Evolutionary conservation across 2,888 invertebrate genomes (phyloP), one percentile per base, ranked within the genome.

Genomic region (Andrena marginata): DNA sequence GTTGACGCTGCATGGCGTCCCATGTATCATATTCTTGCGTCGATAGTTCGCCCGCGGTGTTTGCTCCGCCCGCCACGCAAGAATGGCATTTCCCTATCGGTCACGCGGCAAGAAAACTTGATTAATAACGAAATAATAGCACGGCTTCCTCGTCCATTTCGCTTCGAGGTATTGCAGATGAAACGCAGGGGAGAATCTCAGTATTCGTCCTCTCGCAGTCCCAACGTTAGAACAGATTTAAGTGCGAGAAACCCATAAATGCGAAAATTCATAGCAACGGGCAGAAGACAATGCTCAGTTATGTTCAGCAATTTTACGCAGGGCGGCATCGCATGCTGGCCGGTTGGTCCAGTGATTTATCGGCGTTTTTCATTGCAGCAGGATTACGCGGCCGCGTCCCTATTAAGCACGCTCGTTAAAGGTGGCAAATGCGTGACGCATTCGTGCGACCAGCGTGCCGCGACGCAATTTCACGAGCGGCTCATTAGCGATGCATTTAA

Each of bases 51-150:
- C 69, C 56, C 76, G 77, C 80, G 82, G 79, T 85, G 86, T 86
- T 89, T 85, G 86, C 85, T 67, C 85, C 77, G 67, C 68, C 5
- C 62, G 85, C 86, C 86, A 85, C 78, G 88, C 89, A 91, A 91
- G 88, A 92, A 91, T 85, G 81, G 77, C 85, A 86, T 89, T 90
- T 90, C 84, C 88, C 90, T 88, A 88, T 89, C 84, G 86, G 81
- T 75, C 87, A 89, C 76, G 78, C 80, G 78, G 85, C 86, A 91
- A 92, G 90, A 91, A 92, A 90, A 87, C 87, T 91, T 93, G 93
- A 93, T 93, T 93, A 92, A 93, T 92, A 92, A 92, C 91, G 86
- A 89, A 91, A 90, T 92, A 93, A 93, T 93, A 92, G 93, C 89
- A 92, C 80, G 23, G 85, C 85, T 85, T 82, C 85, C 77, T 64